phyloP scores from a whole-genome alignment of 2,113 vertebrate genomes.

The Triplophysa tibetana region DNA sequence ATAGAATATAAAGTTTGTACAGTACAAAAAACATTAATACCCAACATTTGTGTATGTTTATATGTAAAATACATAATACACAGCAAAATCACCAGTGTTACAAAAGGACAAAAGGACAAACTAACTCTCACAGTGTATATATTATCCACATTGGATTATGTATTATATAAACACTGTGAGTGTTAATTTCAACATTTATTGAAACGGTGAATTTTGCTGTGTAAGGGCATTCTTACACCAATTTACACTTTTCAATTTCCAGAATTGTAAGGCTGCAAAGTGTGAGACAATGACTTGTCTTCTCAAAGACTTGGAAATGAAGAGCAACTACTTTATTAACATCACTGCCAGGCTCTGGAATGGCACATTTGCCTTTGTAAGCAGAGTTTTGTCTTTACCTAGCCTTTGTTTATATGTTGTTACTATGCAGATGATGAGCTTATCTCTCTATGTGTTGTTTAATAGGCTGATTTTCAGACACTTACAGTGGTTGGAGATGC shows the following conservation, averaged over 20 bases:
- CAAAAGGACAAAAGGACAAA: no score
- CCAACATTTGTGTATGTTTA: background rate
- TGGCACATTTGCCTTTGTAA: constrained; percentile 79
- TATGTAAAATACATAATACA: background rate
- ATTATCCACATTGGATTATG: no score
- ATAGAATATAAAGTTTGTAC: no score
- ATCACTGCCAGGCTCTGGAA: constrained; percentile 84
- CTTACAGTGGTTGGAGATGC: constrained; percentile 71
- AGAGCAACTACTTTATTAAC: constrained; percentile 77
- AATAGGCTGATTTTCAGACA: constrained; percentile 77
- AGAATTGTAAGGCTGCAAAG: constrained; percentile 76
- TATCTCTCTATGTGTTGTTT: background rate
- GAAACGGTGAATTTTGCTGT: no score
- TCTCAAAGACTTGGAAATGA: constrained; percentile 72
- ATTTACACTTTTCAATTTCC: constrained; percentile 13
- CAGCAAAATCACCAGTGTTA: no score
- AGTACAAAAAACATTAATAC: background rate
- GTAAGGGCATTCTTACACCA: background rate
- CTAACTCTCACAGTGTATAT: no score
- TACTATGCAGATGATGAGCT: background rate
- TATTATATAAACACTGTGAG: no score
- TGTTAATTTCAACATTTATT: no score
- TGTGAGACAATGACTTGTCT: constrained; percentile 75
- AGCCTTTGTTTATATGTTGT: background rate
- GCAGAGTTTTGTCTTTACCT: constrained; percentile 16